Evolutionary conservation across 2,797 vertebrate genomes (phyloP), one percentile per base, ranked within the genome.

Genomic region (Oreochromis mossambicus): DNA sequence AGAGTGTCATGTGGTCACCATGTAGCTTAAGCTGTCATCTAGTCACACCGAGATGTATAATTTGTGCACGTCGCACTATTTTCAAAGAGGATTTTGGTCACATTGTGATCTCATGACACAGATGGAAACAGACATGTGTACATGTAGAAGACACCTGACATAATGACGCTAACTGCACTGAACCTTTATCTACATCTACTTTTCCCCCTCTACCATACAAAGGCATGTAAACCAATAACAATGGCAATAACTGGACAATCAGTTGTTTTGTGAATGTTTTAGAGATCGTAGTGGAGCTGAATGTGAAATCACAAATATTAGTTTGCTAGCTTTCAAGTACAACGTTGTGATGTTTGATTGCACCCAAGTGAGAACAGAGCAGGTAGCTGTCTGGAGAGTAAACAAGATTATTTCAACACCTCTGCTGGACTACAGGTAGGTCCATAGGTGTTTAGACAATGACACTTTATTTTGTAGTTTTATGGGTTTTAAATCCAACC

Each of bases 41-140:
- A 50, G 77, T 90, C 85, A 89, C 88, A 86, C 70, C 77, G 54
- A 58, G 61, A 83, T 79, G 76, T 38, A 82, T 68, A 83, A 75
- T 86, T 19, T 51, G 41, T 21, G 29, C 9, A 78, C 21, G 29
- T 48, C 21, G 80, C 38, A 48, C 55, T 52, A 61, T 85, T 89
- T 55, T 54, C 17, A 4, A 50, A 63, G 6, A 51, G 7, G 14
- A n/a, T 43, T 87, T 75, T 19, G 43, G 78, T 89, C 85, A 91
- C 84, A 76, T 21, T 82, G 78, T 78, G 8, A 83, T 80, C 78
- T 68, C 29, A 77, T 89, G 85, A 91, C 14, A 50, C 8, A 4
- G 32, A 80, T 19, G 38, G 48, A 52, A 83, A 61, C 15, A 80
- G 29, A 79, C 76, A 48, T 43, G 24, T 32, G 7, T 6, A 21